These are phyloP conservation scores for Campylomormyrus tamandua DNA, from an alignment of 2,113 vertebrate genomes.

Conservation along the genomic window DNA sequence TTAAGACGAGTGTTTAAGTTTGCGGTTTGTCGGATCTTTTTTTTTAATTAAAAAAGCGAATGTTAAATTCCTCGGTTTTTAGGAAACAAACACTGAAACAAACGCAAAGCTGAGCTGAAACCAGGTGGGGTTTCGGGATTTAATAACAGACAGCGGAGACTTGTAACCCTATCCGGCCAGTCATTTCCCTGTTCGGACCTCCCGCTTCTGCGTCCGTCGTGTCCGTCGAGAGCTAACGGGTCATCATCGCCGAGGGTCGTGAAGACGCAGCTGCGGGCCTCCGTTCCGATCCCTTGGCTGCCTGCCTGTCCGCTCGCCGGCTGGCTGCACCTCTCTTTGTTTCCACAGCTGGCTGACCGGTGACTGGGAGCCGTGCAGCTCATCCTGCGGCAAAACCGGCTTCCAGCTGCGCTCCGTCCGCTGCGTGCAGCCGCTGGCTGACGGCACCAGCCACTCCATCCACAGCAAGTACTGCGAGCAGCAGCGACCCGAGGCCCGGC, in stretches of 20 bases:
- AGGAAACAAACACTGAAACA: not conserved
- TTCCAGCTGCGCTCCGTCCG: constrained; percentile 75
- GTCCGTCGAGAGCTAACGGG: not conserved
- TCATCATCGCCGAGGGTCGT: not conserved
- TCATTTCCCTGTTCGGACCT: not conserved
- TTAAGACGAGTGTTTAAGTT: not conserved
- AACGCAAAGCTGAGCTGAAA: not conserved
- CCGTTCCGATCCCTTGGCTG: not conserved
- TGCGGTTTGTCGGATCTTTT: not conserved
- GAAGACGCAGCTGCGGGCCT: not conserved
- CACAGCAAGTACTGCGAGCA: constrained; percentile 89
- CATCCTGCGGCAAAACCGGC: constrained; percentile 79
- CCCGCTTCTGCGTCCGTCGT: not conserved
- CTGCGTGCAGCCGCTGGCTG: constrained; percentile 74
- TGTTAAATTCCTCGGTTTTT: not conserved
- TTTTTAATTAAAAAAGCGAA: not conserved
- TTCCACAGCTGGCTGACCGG: constrained; percentile 79
- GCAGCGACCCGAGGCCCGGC: constrained; percentile 76
- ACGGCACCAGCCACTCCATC: constrained; percentile 77
- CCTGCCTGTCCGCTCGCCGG: not conserved
- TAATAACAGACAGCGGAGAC: not conserved
- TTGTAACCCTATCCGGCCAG: not conserved
- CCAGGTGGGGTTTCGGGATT: not conserved
- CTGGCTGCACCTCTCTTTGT: not conserved
- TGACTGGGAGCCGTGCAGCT: constrained; percentile 89